phyloP scores from a whole-genome alignment of 2,888 invertebrate species.

The Trichacis sp. region DNA sequence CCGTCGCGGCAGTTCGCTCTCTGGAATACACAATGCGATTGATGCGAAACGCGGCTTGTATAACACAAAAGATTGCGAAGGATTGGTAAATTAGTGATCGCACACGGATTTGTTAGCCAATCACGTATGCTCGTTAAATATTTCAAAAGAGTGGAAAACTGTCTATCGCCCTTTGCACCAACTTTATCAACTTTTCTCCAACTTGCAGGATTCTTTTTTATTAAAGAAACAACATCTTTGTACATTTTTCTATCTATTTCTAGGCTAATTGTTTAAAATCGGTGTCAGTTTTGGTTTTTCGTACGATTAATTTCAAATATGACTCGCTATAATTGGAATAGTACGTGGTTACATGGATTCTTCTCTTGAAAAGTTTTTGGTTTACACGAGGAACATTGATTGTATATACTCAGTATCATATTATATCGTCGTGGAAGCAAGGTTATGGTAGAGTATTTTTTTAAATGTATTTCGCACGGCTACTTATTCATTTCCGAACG shows the following conservation, averaged over 20 bases:
- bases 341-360: conserved; percentile 26
- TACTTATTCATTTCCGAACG: no score
- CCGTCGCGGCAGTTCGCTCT: no score
- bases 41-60: conserved; percentile 61
- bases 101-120: conserved; percentile 63
- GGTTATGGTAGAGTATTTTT: no score
- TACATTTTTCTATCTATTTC: background rate
- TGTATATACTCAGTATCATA: conserved; percentile 43
- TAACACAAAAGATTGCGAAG: conserved; percentile 65
- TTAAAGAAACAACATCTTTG: conserved; percentile 10
- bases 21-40: conserved; percentile 68
- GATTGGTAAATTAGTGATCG: conserved; percentile 69
- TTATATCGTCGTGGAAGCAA: conserved; percentile 46
- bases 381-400: conserved; percentile 50
- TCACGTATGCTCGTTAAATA: conserved; percentile 67
- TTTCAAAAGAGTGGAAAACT: conserved; percentile 52
- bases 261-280: background rate
- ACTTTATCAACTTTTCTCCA: background rate
- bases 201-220: background rate
- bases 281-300: no score
- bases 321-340: conserved; percentile 24
- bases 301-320: no score
- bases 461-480: no score
- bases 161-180: background rate
- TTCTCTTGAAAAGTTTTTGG: conserved; percentile 6